Base-by-base conservation (phyloP, 2,113 vertebrate genomes). In the Myrmophylax atrothorax region DNA sequence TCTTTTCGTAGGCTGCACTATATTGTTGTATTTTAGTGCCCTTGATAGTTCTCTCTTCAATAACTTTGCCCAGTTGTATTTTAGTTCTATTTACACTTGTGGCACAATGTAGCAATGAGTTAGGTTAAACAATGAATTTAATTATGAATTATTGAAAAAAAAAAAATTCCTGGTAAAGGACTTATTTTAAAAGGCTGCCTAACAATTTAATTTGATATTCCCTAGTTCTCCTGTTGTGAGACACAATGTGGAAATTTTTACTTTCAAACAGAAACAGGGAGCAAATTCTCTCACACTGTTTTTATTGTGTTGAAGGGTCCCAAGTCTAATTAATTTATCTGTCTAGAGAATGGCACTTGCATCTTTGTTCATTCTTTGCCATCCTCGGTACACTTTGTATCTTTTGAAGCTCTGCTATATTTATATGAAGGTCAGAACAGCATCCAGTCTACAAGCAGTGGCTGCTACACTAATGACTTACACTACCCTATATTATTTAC, bases 161-260 rank as follows among this genome's bases (percentile, higher is more conserved):
- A 81, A 88, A 49, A 0, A 40, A 47, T 66, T 81, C 20, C 31
- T 83, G 66, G 35, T 66, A 82, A 95, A 90, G 37, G 31, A 22
- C 19, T 85, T 85, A 64, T 56, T 85, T 91, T 56, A 76, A 93
- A 92, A 33, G 15, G n/a, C 37, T 58, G 18, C 15, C 7, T 60
- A 69, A 64, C 38, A 84, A 73, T 80, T 92, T 84, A 79, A 91
- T 85, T 88, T 83, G 19, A 58, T 94, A 80, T 85, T 91, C 26
- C 58, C 82, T 73, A 68, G 22, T 37, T 83, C 47, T 82, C 17
- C 12, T 79, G 20, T 76, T 77, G 33, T 84, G 50, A 86, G 59
- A 82, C 18, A 33, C 14, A n/a, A 26, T 50, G 44, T 85, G 70
- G 62, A 92, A 97, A 79, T 49, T 83, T 73, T 90, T 50, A 62